Evolutionary conservation across 2,113 vertebrate species (phyloP).

Genomic region (Sinocyclocheilus grahami): DNA sequence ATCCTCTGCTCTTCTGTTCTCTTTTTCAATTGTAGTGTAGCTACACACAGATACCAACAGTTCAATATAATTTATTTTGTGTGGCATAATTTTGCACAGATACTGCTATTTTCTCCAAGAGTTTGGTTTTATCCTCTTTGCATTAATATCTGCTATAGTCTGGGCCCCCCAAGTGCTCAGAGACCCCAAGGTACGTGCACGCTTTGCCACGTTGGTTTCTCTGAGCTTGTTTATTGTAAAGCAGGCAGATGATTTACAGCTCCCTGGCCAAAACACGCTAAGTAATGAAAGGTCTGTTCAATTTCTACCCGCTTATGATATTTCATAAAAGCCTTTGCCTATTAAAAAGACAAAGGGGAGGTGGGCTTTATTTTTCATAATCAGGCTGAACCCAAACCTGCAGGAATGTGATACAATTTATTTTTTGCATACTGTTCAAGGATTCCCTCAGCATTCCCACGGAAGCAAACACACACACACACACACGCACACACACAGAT

Average conservation of each 20-base stretch:
- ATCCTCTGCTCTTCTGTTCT: too few relatives aligned
- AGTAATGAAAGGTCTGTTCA: constrained; percentile 47
- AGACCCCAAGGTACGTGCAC: background rate
- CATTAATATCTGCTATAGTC: background rate
- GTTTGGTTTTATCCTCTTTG: background rate
- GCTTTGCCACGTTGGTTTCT: background rate
- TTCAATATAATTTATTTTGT: background rate
- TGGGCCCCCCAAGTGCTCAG: background rate
- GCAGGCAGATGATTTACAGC: constrained; percentile 24
- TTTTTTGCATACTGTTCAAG: constrained; percentile 62
- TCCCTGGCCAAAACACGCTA: background rate
- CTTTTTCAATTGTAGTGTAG: too few relatives aligned
- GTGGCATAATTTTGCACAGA: background rate
- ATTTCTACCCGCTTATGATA: constrained; percentile 62
- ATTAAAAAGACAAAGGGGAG: constrained; percentile 61
- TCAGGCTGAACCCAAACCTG: constrained; percentile 57
- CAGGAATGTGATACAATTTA: constrained; percentile 67
- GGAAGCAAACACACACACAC: background rate
- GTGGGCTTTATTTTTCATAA: constrained; percentile 64
- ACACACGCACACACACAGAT: constrained; percentile 17
- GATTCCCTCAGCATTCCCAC: constrained; percentile 44
- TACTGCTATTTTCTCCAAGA: background rate
- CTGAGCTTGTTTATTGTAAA: constrained; percentile 19
- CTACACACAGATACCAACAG: constrained; percentile 12
- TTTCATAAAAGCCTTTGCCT: constrained; percentile 63